These are phyloP conservation scores for Dermatemys mawii DNA, from an alignment of 2,113 vertebrate species.

Conservation along the genomic window DNA sequence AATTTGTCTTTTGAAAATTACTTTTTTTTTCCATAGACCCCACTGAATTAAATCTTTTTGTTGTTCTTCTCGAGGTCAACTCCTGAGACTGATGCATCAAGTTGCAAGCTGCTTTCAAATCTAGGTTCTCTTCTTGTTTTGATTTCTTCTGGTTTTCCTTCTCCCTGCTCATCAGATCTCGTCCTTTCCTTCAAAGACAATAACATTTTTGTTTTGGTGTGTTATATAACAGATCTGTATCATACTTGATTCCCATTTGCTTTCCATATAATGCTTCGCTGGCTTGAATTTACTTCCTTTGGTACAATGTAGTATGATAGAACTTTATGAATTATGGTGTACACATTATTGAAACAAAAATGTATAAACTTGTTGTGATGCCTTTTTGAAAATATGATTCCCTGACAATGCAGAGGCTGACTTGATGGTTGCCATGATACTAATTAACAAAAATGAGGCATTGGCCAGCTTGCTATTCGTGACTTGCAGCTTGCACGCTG, in stretches of 20 bases:
- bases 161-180: not conserved
- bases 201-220: not conserved
- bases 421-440: not conserved
- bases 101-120: not conserved
- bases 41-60: not conserved
- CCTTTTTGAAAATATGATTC: constrained; percentile 3
- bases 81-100: not conserved
- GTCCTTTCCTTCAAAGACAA: not conserved
- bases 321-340: not conserved
- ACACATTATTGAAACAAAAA: not conserved
- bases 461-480: not conserved
- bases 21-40: not conserved
- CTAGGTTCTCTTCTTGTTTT: not conserved
- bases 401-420: not conserved
- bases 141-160: not conserved
- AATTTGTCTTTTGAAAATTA: not conserved
- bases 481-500: not conserved
- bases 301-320: not conserved
- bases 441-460: not conserved
- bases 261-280: not conserved
- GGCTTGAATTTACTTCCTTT: not conserved
- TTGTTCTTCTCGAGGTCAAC: not conserved
- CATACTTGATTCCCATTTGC: not conserved
- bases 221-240: not conserved
- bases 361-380: not conserved